Base-by-base conservation (phyloP, 2,797 vertebrate species). In the Chaetodon trifasciatus region DNA sequence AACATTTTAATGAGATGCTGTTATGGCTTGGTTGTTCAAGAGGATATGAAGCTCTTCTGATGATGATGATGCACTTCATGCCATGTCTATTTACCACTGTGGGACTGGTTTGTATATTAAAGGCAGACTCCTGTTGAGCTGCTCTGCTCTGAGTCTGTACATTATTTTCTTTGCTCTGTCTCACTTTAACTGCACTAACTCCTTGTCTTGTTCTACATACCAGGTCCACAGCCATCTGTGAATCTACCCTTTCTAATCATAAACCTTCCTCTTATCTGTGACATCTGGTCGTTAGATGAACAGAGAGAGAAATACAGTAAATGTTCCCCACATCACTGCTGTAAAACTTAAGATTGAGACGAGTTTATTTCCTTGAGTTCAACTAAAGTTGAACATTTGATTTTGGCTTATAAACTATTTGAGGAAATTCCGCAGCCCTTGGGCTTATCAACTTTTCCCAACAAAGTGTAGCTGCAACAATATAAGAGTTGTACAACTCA, bases 51-150 rank as follows among this genome's bases (percentile, higher is more conserved):
- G 68, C 72, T 69, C 65, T 12, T 86, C 57, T 76, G 81, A 79
- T 89, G 61, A 87, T 82, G 76, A 90, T 82, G 76, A 90, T 70
- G 24, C 74, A 75, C 75, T 86, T 74, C n/a, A 62, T 46, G 53
- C 61, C 35, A 58, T 35, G 70, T 87, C 76, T 82, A 72, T 78
- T 82, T 50, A 71, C 76, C 76, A 81, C 74, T 73, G 15, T 61
- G 56, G 68, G 80, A 81, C 44, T 12, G 28, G 57, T 39, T 53
- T 61, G 62, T 81, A 61, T 66, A 46, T 74, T 70, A 75, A 70
- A 83, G 55, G 68, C 65, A 61, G 66, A 65, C 49, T 82, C 47
- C 42, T 55, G 76, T 55, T 75, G 73, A 85, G 84, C 67, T 78
- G 71, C 40, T 57, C 24, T 24, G 47, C 74, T 61, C 64, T 11